Evolutionary conservation across 2,113 vertebrate species (phyloP).

Genomic region (Xyrauchen texanus): DNA sequence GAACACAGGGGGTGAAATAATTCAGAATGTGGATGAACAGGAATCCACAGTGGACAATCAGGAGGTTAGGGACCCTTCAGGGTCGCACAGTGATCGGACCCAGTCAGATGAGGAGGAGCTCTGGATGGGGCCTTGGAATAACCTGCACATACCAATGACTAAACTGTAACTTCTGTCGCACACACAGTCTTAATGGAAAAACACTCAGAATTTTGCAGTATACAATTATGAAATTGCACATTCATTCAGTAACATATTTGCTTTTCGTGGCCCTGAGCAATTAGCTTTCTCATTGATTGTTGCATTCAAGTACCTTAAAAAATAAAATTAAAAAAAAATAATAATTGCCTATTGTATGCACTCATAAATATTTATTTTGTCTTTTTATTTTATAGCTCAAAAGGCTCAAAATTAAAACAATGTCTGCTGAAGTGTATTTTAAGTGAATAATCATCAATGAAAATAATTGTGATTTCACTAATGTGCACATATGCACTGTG

Average conservation of each 20-base stretch:
- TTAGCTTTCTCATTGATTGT: slow-evolving; percentile 18
- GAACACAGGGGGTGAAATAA: slow-evolving; percentile 65
- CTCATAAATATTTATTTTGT: slow-evolving; percentile 10
- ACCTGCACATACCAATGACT: slow-evolving; percentile 98
- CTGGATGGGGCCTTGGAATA: slow-evolving; percentile 99
- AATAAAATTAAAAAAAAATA: not conserved
- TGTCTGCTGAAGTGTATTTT: slow-evolving; percentile 38
- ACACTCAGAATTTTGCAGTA: not conserved
- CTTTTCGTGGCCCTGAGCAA: slow-evolving; percentile 28
- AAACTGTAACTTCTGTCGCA: slow-evolving; percentile 86
- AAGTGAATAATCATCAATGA: not conserved
- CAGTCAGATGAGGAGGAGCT: slow-evolving; percentile 93
- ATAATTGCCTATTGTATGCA: slow-evolving; percentile 6
- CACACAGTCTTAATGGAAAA: slow-evolving; percentile 18
- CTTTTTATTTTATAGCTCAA: slow-evolving; percentile 15
- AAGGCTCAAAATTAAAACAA: slow-evolving; percentile 5
- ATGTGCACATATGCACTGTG: not conserved
- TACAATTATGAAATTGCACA: slow-evolving; percentile 32
- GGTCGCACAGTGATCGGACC: slow-evolving; percentile 84
- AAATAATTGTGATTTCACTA: slow-evolving; percentile 8
- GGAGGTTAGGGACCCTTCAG: slow-evolving; percentile 73
- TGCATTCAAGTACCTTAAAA: slow-evolving; percentile 23
- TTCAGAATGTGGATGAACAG: slow-evolving; percentile 76
- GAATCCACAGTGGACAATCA: slow-evolving; percentile 75
- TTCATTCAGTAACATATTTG: slow-evolving; percentile 34